These are phyloP conservation scores for Dolichotis patagonum DNA, from an alignment of 2,113 vertebrate species.

Conservation along the genomic window DNA sequence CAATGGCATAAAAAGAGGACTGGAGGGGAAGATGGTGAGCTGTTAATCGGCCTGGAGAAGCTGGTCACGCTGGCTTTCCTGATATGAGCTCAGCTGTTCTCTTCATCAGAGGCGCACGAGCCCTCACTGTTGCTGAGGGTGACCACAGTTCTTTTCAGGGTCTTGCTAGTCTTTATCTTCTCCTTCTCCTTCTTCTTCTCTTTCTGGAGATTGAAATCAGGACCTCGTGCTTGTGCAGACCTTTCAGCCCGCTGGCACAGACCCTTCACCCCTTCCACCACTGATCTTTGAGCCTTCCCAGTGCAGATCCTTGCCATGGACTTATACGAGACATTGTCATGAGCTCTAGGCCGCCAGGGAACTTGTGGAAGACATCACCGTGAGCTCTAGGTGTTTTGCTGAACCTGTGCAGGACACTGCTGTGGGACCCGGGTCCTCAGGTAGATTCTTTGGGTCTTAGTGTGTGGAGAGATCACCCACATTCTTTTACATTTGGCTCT, in stretches of 20 bases:
- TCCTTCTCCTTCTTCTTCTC: too few relatives aligned
- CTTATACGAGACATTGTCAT: background rate
- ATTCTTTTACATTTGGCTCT: background rate
- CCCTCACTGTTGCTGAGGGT: background rate
- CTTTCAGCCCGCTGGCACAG: background rate
- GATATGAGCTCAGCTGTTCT: background rate
- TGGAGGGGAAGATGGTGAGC: background rate
- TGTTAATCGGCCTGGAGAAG: background rate
- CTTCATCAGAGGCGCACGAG: background rate
- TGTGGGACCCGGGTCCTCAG: background rate
- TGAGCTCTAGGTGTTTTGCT: background rate
- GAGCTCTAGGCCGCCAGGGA: too few relatives aligned
- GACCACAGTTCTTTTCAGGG: background rate
- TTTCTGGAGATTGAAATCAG: too few relatives aligned
- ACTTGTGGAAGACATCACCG: background rate
- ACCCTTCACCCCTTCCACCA: background rate
- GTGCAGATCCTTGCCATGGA: background rate
- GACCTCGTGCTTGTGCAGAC: background rate
- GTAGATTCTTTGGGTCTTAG: background rate
- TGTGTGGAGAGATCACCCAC: background rate
- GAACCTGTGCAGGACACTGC: background rate
- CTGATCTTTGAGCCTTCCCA: background rate
- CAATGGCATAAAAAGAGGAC: background rate
- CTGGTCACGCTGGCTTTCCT: background rate
- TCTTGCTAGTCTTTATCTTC: background rate